phyloP scores from a whole-genome alignment of 2,888 invertebrate species.

The Myopa testacea region DNA sequence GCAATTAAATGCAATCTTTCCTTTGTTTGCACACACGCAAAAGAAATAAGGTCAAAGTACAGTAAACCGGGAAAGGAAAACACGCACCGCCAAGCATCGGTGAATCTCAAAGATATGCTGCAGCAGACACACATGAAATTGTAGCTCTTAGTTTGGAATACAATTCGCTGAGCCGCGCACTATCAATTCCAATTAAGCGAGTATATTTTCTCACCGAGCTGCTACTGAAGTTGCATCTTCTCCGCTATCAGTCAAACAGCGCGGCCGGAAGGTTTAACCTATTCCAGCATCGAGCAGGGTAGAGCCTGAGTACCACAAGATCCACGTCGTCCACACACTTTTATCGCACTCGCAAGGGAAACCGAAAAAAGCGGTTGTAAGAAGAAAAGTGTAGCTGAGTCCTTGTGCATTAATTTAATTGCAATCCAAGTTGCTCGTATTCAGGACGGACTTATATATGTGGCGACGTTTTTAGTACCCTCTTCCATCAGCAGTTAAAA shows the following conservation, averaged over 20 bases:
- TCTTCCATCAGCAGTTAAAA: not conserved
- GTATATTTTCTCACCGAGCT: conserved; percentile 9
- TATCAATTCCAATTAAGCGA: conserved; percentile 22
- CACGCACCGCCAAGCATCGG: not conserved
- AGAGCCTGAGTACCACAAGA: too few species aligned
- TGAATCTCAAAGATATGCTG: not conserved
- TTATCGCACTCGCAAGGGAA: not conserved
- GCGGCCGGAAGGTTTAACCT: not conserved
- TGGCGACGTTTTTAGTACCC: not conserved
- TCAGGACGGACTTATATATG: not conserved
- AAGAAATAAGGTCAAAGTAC: too few species aligned
- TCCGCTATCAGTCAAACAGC: not conserved
- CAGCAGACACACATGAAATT: too few species aligned
- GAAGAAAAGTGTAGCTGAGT: not conserved
- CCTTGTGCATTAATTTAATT: conserved; percentile 11
- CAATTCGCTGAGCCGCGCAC: not conserved
- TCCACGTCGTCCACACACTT: too few species aligned
- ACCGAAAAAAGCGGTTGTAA: not conserved
- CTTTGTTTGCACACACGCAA: not conserved
- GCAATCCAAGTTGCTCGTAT: not conserved
- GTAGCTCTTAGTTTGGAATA: conserved; percentile 9
- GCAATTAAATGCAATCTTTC: conserved; percentile 8
- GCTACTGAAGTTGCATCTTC: not conserved
- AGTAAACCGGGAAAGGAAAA: not conserved
- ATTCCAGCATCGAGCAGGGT: too few species aligned